Evolutionary conservation across 2,113 vertebrate species (phyloP).

Genomic region (Heterotis niloticus): DNA sequence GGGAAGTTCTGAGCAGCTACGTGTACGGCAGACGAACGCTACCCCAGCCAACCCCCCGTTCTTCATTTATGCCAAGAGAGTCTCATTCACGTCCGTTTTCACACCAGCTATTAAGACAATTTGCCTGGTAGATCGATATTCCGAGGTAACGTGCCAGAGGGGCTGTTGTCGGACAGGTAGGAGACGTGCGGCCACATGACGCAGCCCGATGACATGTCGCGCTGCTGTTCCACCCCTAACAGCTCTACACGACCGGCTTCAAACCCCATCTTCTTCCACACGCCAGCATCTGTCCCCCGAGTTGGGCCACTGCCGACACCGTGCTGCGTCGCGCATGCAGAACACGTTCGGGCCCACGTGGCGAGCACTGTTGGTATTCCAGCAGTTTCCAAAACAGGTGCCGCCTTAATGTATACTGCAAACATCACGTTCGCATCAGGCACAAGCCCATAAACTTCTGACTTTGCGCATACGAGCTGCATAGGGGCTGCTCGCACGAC

Average conservation of each 20-base stretch:
- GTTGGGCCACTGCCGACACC: not conserved
- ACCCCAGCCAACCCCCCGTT: too few species aligned
- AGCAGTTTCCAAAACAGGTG: conserved; percentile 15
- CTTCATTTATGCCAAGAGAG: too few species aligned
- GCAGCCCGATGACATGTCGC: not conserved
- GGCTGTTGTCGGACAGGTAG: too few species aligned
- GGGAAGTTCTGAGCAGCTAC: too few species aligned
- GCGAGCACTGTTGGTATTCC: not conserved
- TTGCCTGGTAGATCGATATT: not conserved
- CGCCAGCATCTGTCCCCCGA: not conserved
- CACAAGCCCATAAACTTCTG: conserved; percentile 5
- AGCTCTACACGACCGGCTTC: not conserved
- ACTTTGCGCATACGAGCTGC: conserved; percentile 10
- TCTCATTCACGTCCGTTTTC: not conserved
- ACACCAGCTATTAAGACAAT: not conserved
- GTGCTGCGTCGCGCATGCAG: not conserved
- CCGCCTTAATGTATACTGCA: conserved; percentile 22
- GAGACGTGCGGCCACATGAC: not conserved
- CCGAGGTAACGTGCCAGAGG: not conserved
- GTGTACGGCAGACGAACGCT: too few species aligned
- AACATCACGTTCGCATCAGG: conserved; percentile 17
- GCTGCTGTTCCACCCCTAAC: not conserved
- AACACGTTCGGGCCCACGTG: not conserved
- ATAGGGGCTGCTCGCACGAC: conserved; percentile 28
- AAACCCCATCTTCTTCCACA: not conserved